phyloP scores from a whole-genome alignment of 2,797 vertebrate genomes.

The Hypotaenidia okinawae region DNA sequence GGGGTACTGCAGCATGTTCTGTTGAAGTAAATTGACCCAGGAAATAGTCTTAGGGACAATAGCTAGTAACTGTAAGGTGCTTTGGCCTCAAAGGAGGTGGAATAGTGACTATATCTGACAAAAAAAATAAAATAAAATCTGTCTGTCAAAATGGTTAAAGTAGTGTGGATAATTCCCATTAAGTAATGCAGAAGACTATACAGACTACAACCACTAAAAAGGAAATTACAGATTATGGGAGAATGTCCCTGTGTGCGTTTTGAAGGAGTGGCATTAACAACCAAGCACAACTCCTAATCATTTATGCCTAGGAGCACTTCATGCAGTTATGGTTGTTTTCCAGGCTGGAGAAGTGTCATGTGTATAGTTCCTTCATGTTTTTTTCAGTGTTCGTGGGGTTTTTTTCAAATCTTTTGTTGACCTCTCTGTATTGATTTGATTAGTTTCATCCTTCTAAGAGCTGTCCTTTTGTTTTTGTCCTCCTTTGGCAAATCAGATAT shows the following conservation, averaged over 20 bases:
- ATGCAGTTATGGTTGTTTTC: background rate
- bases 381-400: background rate
- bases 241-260: background rate
- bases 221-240: background rate
- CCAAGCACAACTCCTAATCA: background rate
- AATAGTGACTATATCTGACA: accelerated
- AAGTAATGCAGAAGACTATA: background rate
- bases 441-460: background rate
- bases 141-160: background rate
- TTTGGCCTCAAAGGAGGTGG: background rate
- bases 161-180: background rate
- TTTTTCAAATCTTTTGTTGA: background rate
- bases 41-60: background rate
- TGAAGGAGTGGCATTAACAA: background rate
- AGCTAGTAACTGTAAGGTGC: background rate
- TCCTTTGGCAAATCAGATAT: background rate
- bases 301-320: background rate
- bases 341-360: background rate
- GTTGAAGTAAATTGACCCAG: background rate
- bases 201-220: background rate
- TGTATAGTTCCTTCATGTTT: background rate
- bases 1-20: background rate
- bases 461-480: background rate
- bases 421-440: background rate
- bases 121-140: background rate